Evolutionary conservation across 2,113 vertebrate species (phyloP), one percentile per base, ranked within the genome.

Genomic region (Eolophus roseicapilla): DNA sequence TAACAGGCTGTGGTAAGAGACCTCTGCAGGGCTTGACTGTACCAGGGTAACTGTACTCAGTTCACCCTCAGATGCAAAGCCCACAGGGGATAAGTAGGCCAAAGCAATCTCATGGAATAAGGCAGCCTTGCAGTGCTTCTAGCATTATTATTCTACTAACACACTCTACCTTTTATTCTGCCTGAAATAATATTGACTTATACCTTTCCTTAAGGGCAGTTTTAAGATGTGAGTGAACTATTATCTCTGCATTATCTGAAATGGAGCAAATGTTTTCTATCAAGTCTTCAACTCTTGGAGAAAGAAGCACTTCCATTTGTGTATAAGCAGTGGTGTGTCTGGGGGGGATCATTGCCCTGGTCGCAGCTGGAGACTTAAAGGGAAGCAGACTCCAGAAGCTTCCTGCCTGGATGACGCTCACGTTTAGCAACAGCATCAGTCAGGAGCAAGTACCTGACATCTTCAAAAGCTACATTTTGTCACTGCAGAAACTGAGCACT

Each of bases 151-250:
- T 88, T 91, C 80, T 67, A 24, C 78, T 91, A 92, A 83, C 37
- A 71, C 46, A 64, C 55, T 53, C 73, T 19, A 11, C 60, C 46
- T 93, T 90, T 88, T 88, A 53, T 86, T 74, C 60, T 75, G 43
- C 76, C 77, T 88, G 83, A 77, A 90, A 78, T 83, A 90, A 92
- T 64, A 95, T 46, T 67, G 91, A 95, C 73, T 88, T 73, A 44
- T 3, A 77, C 49, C 46, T 88, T 75, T 75, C 94, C 92, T 93
- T 86, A 33, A 90, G 86, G 91, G 50, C 53, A 53, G 68, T 28
- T 79, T 49, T 39, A 78, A 52, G 88, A 46, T 59, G 55, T 0
- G 3, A 80, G 55, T 7, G 39, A 89, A 24, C 65, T 37, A 55
- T 82, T 71, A 43, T 39, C 73, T 63, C 71, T 63, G 55, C 43